phyloP scores from a whole-genome alignment of 2,888 invertebrate species.

The Lasioglossum lativentre region DNA sequence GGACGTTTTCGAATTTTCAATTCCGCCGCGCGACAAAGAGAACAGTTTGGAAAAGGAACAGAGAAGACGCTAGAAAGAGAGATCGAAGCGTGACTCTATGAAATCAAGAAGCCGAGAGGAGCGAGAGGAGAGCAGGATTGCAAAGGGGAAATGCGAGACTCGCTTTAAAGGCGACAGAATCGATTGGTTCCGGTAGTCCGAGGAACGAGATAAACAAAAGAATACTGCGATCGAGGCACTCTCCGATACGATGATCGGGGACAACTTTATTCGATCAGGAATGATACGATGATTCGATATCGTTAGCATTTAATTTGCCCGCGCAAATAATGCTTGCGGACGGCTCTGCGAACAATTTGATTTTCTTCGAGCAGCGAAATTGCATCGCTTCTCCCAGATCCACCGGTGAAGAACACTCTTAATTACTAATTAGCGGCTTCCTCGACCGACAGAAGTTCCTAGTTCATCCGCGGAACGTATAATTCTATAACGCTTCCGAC shows the following conservation, averaged over 20 bases:
- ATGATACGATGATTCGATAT: background rate
- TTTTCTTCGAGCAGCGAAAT: background rate
- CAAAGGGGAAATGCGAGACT: background rate
- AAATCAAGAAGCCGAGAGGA: background rate
- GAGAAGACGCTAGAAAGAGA: background rate
- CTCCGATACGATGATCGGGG: background rate
- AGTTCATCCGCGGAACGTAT: background rate
- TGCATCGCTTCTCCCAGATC: background rate
- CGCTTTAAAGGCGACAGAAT: slow-evolving; percentile 2
- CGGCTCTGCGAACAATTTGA: background rate
- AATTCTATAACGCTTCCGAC: background rate
- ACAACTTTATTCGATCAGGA: background rate
- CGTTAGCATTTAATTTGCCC: background rate
- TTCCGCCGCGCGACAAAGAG: background rate
- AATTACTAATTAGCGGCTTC: slow-evolving; percentile 1
- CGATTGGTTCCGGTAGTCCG: background rate
- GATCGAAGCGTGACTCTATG: background rate
- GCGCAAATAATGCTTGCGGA: background rate
- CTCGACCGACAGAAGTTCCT: slow-evolving; percentile 1
- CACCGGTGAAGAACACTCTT: background rate
- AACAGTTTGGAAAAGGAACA: background rate
- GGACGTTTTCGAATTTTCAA: background rate
- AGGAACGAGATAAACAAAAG: background rate
- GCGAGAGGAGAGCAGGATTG: background rate
- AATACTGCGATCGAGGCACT: background rate